Conservation (phyloP, 2,888 invertebrate genomes). For the Scelioninae gen. 1 region DNA sequence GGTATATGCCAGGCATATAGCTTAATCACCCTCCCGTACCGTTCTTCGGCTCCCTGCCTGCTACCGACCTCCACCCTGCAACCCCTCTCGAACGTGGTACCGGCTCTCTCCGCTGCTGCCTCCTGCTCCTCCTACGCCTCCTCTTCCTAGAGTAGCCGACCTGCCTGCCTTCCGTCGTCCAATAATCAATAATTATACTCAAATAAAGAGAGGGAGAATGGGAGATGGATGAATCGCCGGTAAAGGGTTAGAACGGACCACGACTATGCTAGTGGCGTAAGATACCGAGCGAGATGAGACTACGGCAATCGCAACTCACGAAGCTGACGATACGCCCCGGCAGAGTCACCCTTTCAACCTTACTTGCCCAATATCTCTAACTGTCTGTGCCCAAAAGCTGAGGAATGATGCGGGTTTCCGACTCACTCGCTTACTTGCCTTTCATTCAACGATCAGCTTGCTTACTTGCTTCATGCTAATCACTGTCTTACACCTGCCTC, state of each 20-base stretch:
- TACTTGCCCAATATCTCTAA: conserved; percentile 71
- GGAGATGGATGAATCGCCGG: conserved; percentile 81
- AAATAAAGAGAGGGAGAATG: conserved; percentile 86
- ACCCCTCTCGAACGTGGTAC: conserved; percentile 80
- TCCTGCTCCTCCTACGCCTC: conserved; percentile 74
- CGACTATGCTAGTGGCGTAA: conserved; percentile 77
- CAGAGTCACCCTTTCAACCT: conserved; percentile 76
- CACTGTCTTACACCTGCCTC: conserved; percentile 69
- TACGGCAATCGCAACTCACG: conserved; percentile 61
- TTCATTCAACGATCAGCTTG: conserved; percentile 76
- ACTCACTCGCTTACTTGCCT: conserved; percentile 71
- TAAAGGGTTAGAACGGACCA: conserved; percentile 81
- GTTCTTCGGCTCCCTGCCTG: conserved; percentile 80
- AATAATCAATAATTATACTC: conserved; percentile 88
- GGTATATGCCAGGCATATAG: conserved; percentile 86
- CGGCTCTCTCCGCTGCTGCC: conserved; percentile 74
- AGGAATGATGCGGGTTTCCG: conserved; percentile 78
- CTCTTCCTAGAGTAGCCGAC: conserved; percentile 82
- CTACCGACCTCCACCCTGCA: conserved; percentile 74
- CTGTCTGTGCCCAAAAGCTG: conserved; percentile 74
- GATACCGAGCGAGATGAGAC: conserved; percentile 78
- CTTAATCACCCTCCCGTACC: conserved; percentile 86
- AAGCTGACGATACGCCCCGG: conserved; percentile 72
- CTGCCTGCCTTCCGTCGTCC: conserved; percentile 84
- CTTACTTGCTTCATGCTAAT: too few species aligned